Percentiles rank a stretch among this genome's conserved stretches.
Conservation (phyloP, 2,888 invertebrate genomes). For the Rapana venosa region DNA sequence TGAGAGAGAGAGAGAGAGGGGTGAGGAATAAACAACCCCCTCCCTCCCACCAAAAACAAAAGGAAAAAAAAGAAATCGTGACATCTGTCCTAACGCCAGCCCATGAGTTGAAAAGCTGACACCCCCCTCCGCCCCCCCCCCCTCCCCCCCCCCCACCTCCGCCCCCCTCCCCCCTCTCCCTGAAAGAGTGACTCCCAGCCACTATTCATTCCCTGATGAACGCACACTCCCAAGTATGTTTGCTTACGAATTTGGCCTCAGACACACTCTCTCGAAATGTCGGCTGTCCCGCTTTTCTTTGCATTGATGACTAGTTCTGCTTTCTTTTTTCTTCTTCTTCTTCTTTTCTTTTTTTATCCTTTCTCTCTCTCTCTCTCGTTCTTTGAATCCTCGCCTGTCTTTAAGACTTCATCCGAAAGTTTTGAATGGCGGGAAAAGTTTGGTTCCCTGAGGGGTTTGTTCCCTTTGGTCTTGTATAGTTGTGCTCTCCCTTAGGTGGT, state of each 20-base stretch:
- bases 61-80: background rate
- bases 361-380: background rate
- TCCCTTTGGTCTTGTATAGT: background rate
- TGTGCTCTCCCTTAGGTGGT: too few relatives aligned
- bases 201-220: conserved; percentile 11
- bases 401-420: background rate
- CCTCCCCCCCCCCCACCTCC: too few relatives aligned
- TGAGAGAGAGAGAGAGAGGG: background rate
- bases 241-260: conserved; percentile 15
- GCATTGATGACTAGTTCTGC: too few relatives aligned
- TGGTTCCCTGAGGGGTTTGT: background rate
- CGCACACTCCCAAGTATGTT: conserved; percentile 25
- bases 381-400: background rate
- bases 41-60: background rate
- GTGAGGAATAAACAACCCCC: background rate
- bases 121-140: too few relatives aligned
- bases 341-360: background rate
- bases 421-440: conserved; percentile 8
- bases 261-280: background rate
- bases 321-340: too few relatives aligned
- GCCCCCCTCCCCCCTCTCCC: too few relatives aligned
- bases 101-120: background rate
- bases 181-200: background rate
- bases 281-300: too few relatives aligned
- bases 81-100: background rate